phyloP scores from a whole-genome alignment of 2,113 vertebrate species.

The Atractosteus spatula region DNA sequence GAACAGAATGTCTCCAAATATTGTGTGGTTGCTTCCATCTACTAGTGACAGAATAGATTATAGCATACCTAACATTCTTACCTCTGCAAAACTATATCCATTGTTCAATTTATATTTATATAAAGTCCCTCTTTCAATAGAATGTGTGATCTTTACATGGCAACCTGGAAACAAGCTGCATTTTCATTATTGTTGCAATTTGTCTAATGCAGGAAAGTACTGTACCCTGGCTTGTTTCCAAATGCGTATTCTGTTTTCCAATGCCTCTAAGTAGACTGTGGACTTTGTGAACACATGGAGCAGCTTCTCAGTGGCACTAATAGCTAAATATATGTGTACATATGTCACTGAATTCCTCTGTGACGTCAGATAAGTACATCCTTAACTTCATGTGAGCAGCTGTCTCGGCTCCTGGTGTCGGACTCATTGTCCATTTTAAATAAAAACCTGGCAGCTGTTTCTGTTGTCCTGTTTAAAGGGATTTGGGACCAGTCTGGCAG shows the following conservation, averaged over 20 bases:
- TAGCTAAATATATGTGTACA: constrained; percentile 7
- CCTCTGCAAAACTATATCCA: no score
- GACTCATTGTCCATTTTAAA: not conserved
- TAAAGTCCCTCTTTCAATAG: no score
- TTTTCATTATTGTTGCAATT: not conserved
- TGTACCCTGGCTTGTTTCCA: not conserved
- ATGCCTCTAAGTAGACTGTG: not conserved
- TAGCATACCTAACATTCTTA: no score
- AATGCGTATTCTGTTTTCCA: not conserved
- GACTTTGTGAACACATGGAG: no score
- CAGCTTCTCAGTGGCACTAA: not conserved
- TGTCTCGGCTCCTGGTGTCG: not conserved
- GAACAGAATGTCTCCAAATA: no score
- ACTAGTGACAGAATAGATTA: no score
- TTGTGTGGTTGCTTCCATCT: no score
- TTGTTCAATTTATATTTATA: no score
- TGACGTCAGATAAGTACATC: not conserved
- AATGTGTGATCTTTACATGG: no score
- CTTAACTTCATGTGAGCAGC: not conserved
- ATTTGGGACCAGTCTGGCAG: no score
- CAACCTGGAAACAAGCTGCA: no score
- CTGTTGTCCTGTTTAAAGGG: not conserved
- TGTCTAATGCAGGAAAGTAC: not conserved
- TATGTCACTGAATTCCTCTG: not conserved
- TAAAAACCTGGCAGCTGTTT: not conserved